Base-by-base conservation (phyloP, 1,140 invertebrate genomes). In the Hylyphantes graminicola region DNA sequence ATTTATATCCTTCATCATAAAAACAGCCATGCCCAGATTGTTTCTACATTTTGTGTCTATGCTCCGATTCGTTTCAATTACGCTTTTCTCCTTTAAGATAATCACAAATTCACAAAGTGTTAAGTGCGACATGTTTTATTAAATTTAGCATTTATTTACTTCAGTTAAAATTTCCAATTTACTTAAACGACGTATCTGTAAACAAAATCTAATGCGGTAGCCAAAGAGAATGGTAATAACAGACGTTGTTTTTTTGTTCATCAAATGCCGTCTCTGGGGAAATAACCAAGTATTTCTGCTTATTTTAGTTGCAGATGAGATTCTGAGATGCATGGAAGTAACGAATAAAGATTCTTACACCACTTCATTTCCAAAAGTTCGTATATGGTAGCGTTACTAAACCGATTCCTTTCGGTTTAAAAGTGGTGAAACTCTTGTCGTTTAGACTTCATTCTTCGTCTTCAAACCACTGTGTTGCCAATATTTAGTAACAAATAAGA, bases 111-210 rank as follows among this genome's bases (percentile, higher is more conserved):
- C 68, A 70, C 54, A 53, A 70, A 51, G n/a, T 70, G 54, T 70
- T 70, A 74, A 76, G 61, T 50, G 65, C 51, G 65, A 80, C 48
- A 80, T 70, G 21, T 70, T 80, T 80, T 80, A 80, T 80, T 80
- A 80, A 80, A 80, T 80, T 80, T 78, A 51, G n/a, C 76, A 64
- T 65, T 78, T 64, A 78, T 78, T 78, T 80, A 70, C 77, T 80
- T 57, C 65, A 70, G 64, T 80, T 80, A 80, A 80, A 80, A 80
- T 19, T 59, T 35, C 70, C 64, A 70, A 70, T 80, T 80, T 70
- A 57, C 51, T 59, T 15, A 21, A 74, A n/a, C 19, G 19, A 51
- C 17, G 19, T 12, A 21, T 10, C 13, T 35, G 76, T 67, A 57
- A 80, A 80, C 64, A 80, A 79, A 80, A 80, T 70, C 9, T 63